Conservation (phyloP, 2,888 invertebrate genomes). For the Rhagonycha fulva region DNA sequence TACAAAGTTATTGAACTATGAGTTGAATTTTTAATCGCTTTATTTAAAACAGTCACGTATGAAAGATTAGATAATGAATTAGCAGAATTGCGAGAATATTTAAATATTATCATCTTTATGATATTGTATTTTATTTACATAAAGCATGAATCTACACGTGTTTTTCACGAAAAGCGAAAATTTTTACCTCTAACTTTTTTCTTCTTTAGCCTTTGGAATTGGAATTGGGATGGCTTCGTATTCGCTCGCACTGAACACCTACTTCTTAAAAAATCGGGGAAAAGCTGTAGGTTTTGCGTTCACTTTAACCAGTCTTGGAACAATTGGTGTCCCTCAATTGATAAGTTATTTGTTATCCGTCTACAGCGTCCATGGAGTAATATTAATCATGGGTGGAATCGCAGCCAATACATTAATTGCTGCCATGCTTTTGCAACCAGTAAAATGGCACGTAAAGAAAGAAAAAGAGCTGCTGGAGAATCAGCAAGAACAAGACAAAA, state of each 20-base stretch:
- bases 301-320: constrained; percentile 68
- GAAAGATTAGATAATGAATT: neutral
- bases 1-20: neutral
- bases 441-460: constrained; percentile 65
- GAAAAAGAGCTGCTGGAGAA: constrained; percentile 7
- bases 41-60: neutral
- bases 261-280: constrained; percentile 62
- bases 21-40: neutral
- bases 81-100: neutral
- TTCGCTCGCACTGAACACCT: constrained; percentile 67
- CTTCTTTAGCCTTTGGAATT: constrained; percentile 62
- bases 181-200: neutral
- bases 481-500: neutral
- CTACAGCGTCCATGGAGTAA: constrained; percentile 65
- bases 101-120: neutral
- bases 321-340: constrained; percentile 66
- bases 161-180: neutral
- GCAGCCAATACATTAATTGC: constrained; percentile 65
- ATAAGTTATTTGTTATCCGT: constrained; percentile 60
- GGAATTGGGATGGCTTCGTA: constrained; percentile 65
- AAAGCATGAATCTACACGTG: neutral
- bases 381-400: constrained; percentile 64
- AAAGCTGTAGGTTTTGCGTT: constrained; percentile 66
- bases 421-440: constrained; percentile 65
- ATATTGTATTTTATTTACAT: neutral